These are phyloP conservation scores for Hypolimnas misippus DNA, from an alignment of 2,888 invertebrate genomes.

Conservation along the genomic window DNA sequence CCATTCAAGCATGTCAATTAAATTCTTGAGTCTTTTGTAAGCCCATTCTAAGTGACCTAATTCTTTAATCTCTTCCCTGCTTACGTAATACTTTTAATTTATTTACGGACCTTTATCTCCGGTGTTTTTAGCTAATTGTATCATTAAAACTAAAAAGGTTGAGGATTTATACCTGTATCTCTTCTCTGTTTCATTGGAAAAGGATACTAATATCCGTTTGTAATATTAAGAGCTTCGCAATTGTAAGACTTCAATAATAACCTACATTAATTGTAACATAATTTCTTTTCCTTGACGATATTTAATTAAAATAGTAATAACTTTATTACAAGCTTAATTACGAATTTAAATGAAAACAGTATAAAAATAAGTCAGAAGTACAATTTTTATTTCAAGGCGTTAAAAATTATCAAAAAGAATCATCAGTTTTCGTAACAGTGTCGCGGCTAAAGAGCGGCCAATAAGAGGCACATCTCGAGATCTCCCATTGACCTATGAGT, in stretches of 20 bases:
- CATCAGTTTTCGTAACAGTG: constrained; percentile 6
- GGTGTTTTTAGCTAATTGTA: background rate
- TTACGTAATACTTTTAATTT: constrained; percentile 31
- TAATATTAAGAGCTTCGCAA: background rate
- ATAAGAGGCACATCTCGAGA: constrained; percentile 44
- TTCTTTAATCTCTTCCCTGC: constrained; percentile 33
- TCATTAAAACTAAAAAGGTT: constrained; percentile 5
- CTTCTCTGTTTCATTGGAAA: background rate
- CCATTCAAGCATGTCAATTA: constrained; percentile 17
- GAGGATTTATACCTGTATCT: background rate
- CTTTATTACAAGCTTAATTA: too few relatives aligned
- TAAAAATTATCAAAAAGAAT: constrained; percentile 1
- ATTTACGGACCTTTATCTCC: constrained; percentile 19
- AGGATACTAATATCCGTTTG: background rate
- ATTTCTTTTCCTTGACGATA: background rate
- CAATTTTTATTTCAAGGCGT: background rate
- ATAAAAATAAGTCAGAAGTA: background rate
- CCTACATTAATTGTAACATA: constrained; percentile 1
- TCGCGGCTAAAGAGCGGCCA: constrained; percentile 24
- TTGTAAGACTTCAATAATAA: constrained; percentile 7
- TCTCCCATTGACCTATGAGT: constrained; percentile 47
- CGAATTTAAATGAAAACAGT: background rate
- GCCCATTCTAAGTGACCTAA: constrained; percentile 33
- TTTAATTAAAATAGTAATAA: background rate
- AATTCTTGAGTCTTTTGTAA: constrained; percentile 26